Evolutionary conservation across 1,140 invertebrate genomes (phyloP).

Genomic region (Pantala flavescens): DNA sequence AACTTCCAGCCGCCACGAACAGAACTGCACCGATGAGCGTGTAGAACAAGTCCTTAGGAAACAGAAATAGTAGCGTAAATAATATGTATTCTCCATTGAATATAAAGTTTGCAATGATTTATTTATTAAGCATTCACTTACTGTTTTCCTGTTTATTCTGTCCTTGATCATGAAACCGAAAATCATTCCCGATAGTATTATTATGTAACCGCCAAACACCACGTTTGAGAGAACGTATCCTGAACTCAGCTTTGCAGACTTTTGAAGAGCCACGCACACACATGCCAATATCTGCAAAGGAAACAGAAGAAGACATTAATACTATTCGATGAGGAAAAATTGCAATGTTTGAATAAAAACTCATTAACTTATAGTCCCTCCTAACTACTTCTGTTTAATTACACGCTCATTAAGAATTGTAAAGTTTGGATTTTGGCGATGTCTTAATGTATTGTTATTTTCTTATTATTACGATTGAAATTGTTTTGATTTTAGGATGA

Average conservation of each 20-base stretch:
- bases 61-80: too few species aligned
- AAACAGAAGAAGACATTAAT: background rate
- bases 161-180: slow-evolving; percentile 16
- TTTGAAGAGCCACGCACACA: background rate
- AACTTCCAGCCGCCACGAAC: slow-evolving; percentile 18
- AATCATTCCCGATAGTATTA: slow-evolving; percentile 14
- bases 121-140: slow-evolving; percentile 11
- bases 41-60: slow-evolving; percentile 18
- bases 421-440: too few species aligned
- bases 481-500: too few species aligned
- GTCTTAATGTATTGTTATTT: too few species aligned
- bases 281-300: background rate
- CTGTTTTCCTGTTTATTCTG: slow-evolving; percentile 14
- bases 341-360: too few species aligned
- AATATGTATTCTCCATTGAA: background rate
- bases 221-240: background rate
- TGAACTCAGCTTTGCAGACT: too few species aligned
- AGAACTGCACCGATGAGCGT: slow-evolving; percentile 11
- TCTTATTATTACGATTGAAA: too few species aligned
- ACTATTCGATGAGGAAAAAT: too few species aligned
- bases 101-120: background rate
- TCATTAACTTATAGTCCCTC: too few species aligned
- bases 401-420: too few species aligned
- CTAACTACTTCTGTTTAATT: too few species aligned
- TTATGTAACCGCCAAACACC: slow-evolving; percentile 17